phyloP scores from a whole-genome alignment of 1,140 invertebrate species.

The Drosophila serrata region DNA sequence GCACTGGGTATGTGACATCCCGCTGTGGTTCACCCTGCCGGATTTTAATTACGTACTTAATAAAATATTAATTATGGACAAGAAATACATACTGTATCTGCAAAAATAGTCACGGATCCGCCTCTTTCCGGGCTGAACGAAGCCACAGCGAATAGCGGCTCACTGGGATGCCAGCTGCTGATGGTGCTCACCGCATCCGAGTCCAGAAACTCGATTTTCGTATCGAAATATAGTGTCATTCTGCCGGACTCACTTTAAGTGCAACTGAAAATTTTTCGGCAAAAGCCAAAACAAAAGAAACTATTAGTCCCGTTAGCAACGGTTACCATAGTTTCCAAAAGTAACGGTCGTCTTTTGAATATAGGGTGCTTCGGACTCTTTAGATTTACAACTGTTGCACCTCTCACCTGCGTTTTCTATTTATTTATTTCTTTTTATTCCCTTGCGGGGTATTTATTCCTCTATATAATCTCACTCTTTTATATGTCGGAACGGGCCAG shows the following conservation, averaged over 20 bases:
- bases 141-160: slow-evolving; percentile 93
- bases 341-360: slow-evolving; percentile 4
- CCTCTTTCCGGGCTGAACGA: slow-evolving; percentile 95
- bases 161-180: slow-evolving; percentile 91
- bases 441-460: no score
- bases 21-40: slow-evolving; percentile 91
- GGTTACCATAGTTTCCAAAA: slow-evolving; percentile 46
- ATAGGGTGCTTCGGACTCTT: slow-evolving; percentile 8
- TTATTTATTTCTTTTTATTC: no score
- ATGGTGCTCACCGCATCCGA: slow-evolving; percentile 90
- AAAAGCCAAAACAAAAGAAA: slow-evolving; percentile 53
- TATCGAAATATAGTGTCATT: slow-evolving; percentile 93
- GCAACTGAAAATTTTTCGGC: background rate
- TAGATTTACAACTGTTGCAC: no score
- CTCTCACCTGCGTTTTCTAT: no score
- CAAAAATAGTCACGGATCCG: slow-evolving; percentile 94
- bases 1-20: slow-evolving; percentile 91
- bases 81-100: slow-evolving; percentile 90
- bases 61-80: background rate
- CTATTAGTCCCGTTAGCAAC: slow-evolving; percentile 15
- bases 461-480: no score
- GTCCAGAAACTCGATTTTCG: slow-evolving; percentile 90
- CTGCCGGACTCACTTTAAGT: background rate
- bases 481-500: no score
- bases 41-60: slow-evolving; percentile 11